phyloP scores from a whole-genome alignment of 2,888 invertebrate genomes.

The Caenorhabditis wallacei region DNA sequence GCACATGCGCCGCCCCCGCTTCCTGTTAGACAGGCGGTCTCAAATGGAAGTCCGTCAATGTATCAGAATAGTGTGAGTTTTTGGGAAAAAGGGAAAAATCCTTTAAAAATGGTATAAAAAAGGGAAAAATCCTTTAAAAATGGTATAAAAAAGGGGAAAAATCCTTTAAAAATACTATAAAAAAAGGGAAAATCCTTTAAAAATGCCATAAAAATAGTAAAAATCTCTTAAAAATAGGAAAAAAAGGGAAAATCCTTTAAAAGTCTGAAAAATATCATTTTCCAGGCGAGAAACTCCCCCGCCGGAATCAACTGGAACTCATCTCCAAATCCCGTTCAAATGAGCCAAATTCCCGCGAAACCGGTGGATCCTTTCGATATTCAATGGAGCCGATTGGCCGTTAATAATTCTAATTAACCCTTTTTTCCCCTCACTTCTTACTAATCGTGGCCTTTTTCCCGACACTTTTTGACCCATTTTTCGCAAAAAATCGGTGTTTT shows the following conservation, averaged over 20 bases:
- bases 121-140: neutral
- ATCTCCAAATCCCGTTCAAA: conserved; percentile 44
- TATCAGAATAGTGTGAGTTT: conserved; percentile 55
- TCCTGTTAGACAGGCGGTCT: conserved; percentile 60
- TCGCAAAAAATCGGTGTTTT: conserved; percentile 26
- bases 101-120: neutral
- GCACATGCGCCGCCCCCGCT: conserved; percentile 65
- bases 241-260: neutral
- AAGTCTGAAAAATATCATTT: neutral
- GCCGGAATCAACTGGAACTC: conserved; percentile 66
- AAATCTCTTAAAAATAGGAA: neutral
- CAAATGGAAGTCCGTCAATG: conserved; percentile 61
- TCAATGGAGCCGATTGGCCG: conserved; percentile 75
- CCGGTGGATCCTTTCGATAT: conserved; percentile 81
- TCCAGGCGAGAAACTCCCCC: conserved; percentile 47
- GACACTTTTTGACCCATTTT: conserved; percentile 2
- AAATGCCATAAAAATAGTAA: neutral
- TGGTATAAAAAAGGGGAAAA: too few species aligned
- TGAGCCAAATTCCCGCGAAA: conserved; percentile 41
- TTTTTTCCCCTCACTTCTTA: neutral
- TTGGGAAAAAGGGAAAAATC: neutral
- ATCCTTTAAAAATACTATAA: neutral
- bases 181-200: neutral
- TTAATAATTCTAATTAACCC: conserved; percentile 31
- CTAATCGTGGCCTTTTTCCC: neutral